Evolutionary conservation across 2,113 vertebrate species (phyloP).

Genomic region (Amblyornis subalaris): DNA sequence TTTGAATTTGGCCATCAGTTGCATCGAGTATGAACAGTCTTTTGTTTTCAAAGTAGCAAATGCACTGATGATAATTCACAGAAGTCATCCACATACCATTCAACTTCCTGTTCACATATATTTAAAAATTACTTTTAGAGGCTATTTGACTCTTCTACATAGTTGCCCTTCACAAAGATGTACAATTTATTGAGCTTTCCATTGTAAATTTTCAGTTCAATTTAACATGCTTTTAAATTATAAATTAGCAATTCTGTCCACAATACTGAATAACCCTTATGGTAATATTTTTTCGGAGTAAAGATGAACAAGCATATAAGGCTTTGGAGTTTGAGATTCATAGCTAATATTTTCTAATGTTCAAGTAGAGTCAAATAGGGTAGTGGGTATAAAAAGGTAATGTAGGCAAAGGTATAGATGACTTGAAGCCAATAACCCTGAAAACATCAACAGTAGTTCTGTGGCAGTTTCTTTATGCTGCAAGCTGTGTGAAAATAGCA

Average conservation of each 20-base stretch:
- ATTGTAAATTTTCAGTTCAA: background rate
- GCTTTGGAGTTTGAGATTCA: background rate
- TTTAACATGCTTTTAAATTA: background rate
- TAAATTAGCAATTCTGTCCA: background rate
- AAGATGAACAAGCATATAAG: background rate
- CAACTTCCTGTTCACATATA: background rate
- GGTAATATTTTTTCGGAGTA: background rate
- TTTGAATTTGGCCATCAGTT: background rate
- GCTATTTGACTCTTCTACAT: background rate
- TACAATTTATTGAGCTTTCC: background rate
- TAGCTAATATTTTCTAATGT: background rate
- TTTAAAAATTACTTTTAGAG: background rate
- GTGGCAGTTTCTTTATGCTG: background rate
- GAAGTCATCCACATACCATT: background rate
- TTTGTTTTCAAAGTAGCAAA: background rate
- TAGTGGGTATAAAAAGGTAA: background rate
- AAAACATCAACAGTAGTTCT: background rate
- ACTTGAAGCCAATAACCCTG: background rate
- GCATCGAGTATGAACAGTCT: fast-evolving
- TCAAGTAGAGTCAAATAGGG: background rate
- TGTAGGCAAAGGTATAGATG: background rate
- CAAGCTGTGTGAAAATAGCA: background rate
- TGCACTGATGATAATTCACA: background rate
- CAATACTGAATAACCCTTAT: background rate
- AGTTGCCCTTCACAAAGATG: background rate